Base-by-base conservation (phyloP, 2,888 invertebrate species). In the Cyaniris semiargus region DNA sequence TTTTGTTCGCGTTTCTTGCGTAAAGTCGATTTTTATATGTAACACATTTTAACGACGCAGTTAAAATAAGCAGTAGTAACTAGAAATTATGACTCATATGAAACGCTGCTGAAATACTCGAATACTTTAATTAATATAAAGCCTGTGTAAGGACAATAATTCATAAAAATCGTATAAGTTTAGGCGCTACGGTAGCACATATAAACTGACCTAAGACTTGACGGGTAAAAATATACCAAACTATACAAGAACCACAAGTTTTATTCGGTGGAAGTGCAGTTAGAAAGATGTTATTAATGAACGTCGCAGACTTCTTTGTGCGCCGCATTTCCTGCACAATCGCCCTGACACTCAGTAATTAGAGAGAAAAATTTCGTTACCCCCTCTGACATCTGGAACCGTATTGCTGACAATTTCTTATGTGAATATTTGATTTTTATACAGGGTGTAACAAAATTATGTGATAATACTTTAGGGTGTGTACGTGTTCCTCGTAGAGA, bases 221-320 rank as follows among this genome's bases (percentile, higher is more conserved):
- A 44, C 44, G 44, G 44, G 44, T 18, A 53, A 53, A 23, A 23
- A 23, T 13, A 60, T 87, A 88, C 87, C 87, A 90, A 93, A 92
- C 93, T 91, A 87, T 85, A 85, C 85, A 87, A 85, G 87, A 85
- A 85, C 85, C 85, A 66, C 83, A 83, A 88, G 88, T 92, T 92
- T 91, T 91, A 92, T 93, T 92, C 92, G 92, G 88, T 87, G 85
- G 90, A 89, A 92, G 91, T 92, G 93, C 93, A 93, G 92, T 92
- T 91, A 90, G 91, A 91, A 90, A 91, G 93, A 93, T 91, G 90
- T 92, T 93, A 93, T 93, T 94, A 94, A 93, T 94, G 92, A 93
- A 92, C 91, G 93, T 93, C 91, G 87, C 88, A 85, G 85, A 82
- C 84, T 86, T 88, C 88, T 93, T 93, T 92, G 92, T 92, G 88